Percentiles rank a stretch among this genome's conserved stretches.
Conservation (phyloP, 2,113 vertebrate genomes). For the Engystomops pustulosus region DNA sequence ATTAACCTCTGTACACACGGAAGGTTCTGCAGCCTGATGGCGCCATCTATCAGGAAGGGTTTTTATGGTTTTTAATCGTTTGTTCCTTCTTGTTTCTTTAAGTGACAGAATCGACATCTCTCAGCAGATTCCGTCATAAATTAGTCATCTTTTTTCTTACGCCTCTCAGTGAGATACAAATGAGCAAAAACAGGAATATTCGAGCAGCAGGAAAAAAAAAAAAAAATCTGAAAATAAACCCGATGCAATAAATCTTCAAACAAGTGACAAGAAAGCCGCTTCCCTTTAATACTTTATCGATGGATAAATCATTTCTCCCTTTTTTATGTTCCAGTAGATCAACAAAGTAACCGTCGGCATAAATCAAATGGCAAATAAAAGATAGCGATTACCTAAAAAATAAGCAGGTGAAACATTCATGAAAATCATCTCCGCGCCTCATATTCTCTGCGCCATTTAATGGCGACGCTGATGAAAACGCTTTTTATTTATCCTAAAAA, state of each 20-base stretch:
- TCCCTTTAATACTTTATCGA: constrained; percentile 36
- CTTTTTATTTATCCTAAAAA: constrained; percentile 12
- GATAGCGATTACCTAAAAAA: constrained; percentile 44
- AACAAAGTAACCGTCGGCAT: constrained; percentile 31
- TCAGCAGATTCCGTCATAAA: neutral
- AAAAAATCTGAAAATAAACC: constrained; percentile 50
- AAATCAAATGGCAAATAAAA: constrained; percentile 45
- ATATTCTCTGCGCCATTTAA: neutral
- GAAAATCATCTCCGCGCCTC: constrained; percentile 22
- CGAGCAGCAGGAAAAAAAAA: constrained; percentile 34
- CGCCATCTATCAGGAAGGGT: neutral
- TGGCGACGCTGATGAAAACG: constrained; percentile 5
- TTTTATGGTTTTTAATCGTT: neutral
- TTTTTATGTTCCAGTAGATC: constrained; percentile 47
- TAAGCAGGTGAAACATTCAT: constrained; percentile 23
- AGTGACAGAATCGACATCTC: neutral
- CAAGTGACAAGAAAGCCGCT: constrained; percentile 33
- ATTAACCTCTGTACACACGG: too few species aligned
- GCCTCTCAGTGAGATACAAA: constrained; percentile 17
- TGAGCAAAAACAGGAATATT: constrained; percentile 26
- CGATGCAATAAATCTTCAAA: constrained; percentile 25
- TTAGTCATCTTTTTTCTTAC: constrained; percentile 24
- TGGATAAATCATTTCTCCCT: constrained; percentile 42
- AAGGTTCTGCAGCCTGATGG: neutral
- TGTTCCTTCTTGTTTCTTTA: neutral